These are phyloP conservation scores for Trachelus tabidus DNA, from an alignment of 2,888 invertebrate species.

Conservation along the genomic window DNA sequence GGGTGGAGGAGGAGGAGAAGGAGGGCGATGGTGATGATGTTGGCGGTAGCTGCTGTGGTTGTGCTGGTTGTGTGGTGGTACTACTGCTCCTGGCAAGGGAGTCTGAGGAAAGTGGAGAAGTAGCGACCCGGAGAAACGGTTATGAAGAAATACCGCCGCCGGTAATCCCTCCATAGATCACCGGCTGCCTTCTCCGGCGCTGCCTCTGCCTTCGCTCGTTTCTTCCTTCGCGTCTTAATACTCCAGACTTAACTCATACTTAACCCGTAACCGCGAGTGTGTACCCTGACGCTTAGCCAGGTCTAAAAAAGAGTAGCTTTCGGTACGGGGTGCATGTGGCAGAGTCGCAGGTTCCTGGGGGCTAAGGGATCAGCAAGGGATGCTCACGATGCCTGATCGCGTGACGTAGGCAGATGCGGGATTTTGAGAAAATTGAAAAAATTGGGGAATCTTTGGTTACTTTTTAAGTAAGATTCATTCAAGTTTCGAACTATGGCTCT, in stretches of 20 bases:
- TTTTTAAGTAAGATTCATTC: too few species aligned
- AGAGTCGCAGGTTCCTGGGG: too few species aligned
- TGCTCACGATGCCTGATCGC: too few species aligned
- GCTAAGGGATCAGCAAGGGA: too few species aligned
- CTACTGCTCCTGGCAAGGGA: neutral
- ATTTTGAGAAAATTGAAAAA: too few species aligned
- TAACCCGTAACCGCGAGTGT: conserved; percentile 42
- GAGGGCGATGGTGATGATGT: conserved; percentile 1
- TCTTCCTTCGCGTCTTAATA: conserved; percentile 52
- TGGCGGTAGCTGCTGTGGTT: neutral
- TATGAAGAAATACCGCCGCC: conserved; percentile 66
- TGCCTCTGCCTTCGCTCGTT: conserved; percentile 38
- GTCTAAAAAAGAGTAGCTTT: neutral
- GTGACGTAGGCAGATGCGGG: too few species aligned
- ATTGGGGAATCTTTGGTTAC: too few species aligned
- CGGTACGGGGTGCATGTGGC: neutral
- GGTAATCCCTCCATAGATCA: conserved; percentile 66
- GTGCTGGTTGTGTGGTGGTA: neutral
- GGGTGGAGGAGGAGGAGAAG: neutral
- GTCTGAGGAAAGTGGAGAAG: conserved; percentile 29
- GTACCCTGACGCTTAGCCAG: neutral
- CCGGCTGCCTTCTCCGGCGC: conserved; percentile 38
- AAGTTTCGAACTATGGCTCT: too few species aligned
- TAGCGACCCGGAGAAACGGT: conserved; percentile 56
- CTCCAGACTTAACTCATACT: conserved; percentile 60